phyloP scores from a whole-genome alignment of 2,113 vertebrate genomes.

The Buteo buteo region DNA sequence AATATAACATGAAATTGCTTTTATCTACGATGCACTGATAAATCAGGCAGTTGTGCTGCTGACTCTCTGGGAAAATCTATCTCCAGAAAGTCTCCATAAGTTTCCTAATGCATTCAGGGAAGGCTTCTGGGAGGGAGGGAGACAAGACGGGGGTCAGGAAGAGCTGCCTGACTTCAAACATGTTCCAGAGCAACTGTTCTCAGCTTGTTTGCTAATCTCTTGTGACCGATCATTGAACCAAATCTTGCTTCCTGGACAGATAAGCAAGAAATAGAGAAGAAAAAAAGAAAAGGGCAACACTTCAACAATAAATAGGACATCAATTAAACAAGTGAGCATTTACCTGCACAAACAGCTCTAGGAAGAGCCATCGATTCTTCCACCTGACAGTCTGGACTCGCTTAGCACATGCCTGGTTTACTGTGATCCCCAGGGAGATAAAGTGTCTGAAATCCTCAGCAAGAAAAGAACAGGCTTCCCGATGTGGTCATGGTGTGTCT shows the following conservation, averaged over 20 bases:
- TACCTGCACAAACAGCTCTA: neutral
- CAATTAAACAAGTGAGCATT: neutral
- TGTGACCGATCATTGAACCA: neutral
- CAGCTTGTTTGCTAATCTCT: constrained; percentile 27
- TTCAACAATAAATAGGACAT: neutral
- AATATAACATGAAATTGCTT: constrained; percentile 37
- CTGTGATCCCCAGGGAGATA: neutral
- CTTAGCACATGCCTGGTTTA: neutral
- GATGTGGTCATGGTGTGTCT: accelerated
- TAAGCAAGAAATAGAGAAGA: neutral
- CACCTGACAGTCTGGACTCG: neutral
- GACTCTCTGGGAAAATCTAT: neutral
- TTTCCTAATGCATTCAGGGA: neutral
- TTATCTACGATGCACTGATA: neutral
- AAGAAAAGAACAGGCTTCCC: neutral
- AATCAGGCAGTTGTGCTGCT: neutral
- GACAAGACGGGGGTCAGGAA: neutral
- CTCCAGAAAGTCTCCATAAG: neutral
- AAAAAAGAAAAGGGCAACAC: neutral
- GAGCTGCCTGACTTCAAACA: neutral
- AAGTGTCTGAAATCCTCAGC: neutral
- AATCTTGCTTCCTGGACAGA: neutral
- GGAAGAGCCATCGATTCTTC: neutral
- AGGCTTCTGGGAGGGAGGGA: neutral
- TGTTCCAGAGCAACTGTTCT: neutral